Base-by-base conservation (phyloP, 2,113 vertebrate species). In the Hemiprocne comata region DNA sequence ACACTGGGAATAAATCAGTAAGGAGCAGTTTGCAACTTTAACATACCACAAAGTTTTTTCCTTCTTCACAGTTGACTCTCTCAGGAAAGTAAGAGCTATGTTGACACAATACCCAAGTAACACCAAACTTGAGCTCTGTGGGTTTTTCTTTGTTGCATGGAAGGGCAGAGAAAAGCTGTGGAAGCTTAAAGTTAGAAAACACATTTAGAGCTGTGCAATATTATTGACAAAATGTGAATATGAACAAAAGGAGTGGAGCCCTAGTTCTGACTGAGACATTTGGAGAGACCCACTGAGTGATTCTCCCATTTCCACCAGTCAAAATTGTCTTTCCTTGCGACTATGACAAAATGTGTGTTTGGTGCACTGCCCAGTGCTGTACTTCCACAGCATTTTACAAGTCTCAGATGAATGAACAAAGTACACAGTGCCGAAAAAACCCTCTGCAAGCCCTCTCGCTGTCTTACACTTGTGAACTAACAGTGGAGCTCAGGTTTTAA, bases 1-100 rank as follows among this genome's bases (percentile, higher is more conserved):
- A 88, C 34, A 55, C 29, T 1, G 91, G 13, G 75, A 91, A 93
- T 86, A 91, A 93, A 87, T 91, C 83, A 93, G 21, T 24, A 83
- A 71, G 19, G 19, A 75, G 25, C 15, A 84, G 53, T 50, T 16
- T 84, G 48, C 86, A 91, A 78, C 42, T 42, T 29, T 18, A 81
- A 84, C 38, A 53, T 57, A 74, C 7, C 42, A 64, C 64, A 87
- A 51, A 17, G 7, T 38, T 91, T 83, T 77, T 88, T 13, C 29
- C 55, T 83, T 64, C 55, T 90, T 38, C 40, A 50, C 31, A 78
- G 44, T 0, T 54, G 17, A 87, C 36, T 55, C 42, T 38, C 33
- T 42, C 33, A 87, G 57, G 69, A 87, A 85, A 90, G 13, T n/a
- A 84, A 89, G 36, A 89, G 42, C 34, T 73, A 3, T 85, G 71